A percentile compares a stretch with the other conserved stretches of the same genome.
Evolutionary conservation across 2,888 invertebrate genomes (phyloP).

Genomic region (Carcina quercana): DNA sequence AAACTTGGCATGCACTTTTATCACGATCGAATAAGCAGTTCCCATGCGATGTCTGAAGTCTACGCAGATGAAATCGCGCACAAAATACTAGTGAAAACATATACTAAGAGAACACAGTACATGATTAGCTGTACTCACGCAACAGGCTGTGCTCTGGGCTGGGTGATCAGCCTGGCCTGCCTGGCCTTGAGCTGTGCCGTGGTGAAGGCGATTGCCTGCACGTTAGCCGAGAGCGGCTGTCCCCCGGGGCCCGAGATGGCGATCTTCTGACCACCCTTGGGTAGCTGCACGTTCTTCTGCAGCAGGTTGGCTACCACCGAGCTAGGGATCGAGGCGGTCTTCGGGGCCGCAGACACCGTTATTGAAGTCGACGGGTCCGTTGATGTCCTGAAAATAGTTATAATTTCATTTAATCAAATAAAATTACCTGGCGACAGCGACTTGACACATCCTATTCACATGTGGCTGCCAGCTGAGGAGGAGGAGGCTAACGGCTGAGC

Average conservation of each 20-base stretch:
- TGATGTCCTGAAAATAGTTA: too few relatives aligned
- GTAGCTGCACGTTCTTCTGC: constrained; percentile 43
- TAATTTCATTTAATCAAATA: too few relatives aligned
- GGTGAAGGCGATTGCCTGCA: constrained; percentile 51
- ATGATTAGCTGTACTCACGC: constrained; percentile 33
- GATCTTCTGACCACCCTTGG: constrained; percentile 37
- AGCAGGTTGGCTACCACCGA: constrained; percentile 39
- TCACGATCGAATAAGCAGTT: too few relatives aligned
- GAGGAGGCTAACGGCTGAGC: constrained; percentile 8
- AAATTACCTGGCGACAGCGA: too few relatives aligned
- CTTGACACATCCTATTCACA: too few relatives aligned
- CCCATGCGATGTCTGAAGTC: too few relatives aligned
- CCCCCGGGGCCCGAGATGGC: constrained; percentile 39
- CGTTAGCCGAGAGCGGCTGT: constrained; percentile 35
- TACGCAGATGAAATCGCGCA: too few relatives aligned
- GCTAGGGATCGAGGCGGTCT: constrained; percentile 37
- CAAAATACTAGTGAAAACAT: too few relatives aligned
- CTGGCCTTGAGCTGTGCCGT: constrained; percentile 46
- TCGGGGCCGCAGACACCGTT: constrained; percentile 31
- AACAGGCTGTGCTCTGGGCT: constrained; percentile 31
- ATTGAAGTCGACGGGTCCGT: constrained; percentile 30
- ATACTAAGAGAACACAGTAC: too few relatives aligned
- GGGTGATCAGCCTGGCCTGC: constrained; percentile 39
- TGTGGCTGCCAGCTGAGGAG: too few relatives aligned
- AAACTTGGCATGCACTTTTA: too few relatives aligned